Conservation (phyloP, 2,797 vertebrate genomes). For the Neopelma chrysocephalum region DNA sequence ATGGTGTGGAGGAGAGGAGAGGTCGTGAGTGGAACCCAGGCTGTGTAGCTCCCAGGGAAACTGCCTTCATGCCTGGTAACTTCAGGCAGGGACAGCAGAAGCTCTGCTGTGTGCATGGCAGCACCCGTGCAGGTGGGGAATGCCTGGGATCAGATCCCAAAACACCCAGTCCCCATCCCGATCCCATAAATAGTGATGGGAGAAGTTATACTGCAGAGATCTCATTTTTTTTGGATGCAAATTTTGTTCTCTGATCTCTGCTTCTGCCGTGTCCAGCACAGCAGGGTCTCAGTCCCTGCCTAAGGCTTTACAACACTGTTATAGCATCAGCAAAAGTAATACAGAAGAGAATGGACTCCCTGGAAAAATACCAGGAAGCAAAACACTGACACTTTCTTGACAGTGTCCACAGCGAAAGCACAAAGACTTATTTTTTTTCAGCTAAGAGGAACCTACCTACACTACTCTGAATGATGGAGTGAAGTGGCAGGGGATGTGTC, state of each 20-base stretch:
- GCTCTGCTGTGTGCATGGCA: background rate
- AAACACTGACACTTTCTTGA: background rate
- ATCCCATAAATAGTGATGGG: background rate
- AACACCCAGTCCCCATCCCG: background rate
- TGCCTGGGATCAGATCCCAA: background rate
- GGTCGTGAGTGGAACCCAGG: fast-evolving
- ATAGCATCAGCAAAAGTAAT: background rate
- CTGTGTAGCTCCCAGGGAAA: background rate
- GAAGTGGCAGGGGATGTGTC: background rate
- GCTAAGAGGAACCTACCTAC: background rate
- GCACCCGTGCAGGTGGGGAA: fast-evolving
- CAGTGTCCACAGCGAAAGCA: background rate
- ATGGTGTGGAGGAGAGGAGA: background rate
- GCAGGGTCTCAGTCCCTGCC: background rate
- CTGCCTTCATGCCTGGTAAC: background rate
- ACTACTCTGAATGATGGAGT: background rate
- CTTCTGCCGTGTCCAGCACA: background rate
- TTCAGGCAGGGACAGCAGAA: background rate
- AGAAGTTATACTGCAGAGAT: background rate
- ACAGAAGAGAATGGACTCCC: background rate
- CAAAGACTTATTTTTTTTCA: background rate
- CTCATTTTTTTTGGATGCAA: background rate
- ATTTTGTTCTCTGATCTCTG: slow-evolving; percentile 11
- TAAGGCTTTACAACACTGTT: background rate
- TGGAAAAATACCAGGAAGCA: background rate